Evolutionary conservation across 2,888 invertebrate species (phyloP), one percentile per base, ranked within the genome.

Genomic region (Ophonus ardosiacus): DNA sequence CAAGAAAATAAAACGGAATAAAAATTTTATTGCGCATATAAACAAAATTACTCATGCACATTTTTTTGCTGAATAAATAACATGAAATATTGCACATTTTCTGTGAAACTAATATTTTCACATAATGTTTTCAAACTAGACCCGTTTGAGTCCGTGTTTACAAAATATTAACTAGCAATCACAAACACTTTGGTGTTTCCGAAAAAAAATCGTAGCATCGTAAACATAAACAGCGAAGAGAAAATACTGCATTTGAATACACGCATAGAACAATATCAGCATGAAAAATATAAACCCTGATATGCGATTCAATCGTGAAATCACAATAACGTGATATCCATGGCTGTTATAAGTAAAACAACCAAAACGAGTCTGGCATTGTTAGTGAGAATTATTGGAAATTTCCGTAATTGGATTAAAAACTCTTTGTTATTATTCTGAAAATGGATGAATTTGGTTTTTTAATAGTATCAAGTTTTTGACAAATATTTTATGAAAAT

Each of bases 91-190:
- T 74, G 71, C 71, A 74, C 71, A 74, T 74, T 43, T 68, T 10
- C 71, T 74, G 43, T 43, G 43, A 18, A 18, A 74, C 71, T 74
- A 74, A 74, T 74, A 74, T 74, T 74, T 74, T 74, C 43, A 17
- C 71, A 74, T 74, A 74, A 74, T 43, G 71, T 74, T 74, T 74
- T 43, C 51, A 74, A 74, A 74, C 71, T 74, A 74, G 51, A 43
- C 40, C 40, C 43, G 43, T 74, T 68, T 40, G 71, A 74, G 71
- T 74, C 43, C 71, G 18, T 74, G 71, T 74, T 74, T 74, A 74
- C 71, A 74, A 74, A 74, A 74, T 74, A 74, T 74, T 74, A 74
- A 74, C 40, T 74, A 74, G 71, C 71, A 74, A 74, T 74, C 71
- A 74, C 71, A 74, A 43, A 43, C 51, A 74, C 71, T 74, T 74